phyloP scores from a whole-genome alignment of 23 tunicate species.

The Halocynthia roretzi region DNA sequence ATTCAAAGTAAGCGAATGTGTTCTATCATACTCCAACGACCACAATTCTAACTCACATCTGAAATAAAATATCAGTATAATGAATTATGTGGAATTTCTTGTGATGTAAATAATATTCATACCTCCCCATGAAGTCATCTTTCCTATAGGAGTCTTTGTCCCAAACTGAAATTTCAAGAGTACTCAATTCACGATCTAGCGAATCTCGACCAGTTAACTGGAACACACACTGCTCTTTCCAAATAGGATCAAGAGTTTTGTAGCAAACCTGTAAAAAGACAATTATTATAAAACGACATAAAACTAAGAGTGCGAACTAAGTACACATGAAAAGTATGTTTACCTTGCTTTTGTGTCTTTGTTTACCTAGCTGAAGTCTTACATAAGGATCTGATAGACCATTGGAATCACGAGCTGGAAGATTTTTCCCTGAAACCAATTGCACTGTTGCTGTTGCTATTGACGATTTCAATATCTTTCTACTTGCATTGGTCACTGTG shows the following conservation, averaged over 20 bases:
- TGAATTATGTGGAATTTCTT: background rate
- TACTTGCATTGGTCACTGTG: too few species aligned
- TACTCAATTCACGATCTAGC: conserved; percentile 25
- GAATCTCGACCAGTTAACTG: conserved; percentile 25
- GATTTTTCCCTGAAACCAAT: conserved; percentile 61
- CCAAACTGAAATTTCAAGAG: conserved; percentile 65
- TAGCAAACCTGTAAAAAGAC: conserved; percentile 47
- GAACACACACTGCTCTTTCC: conserved; percentile 82
- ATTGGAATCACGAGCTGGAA: conserved; percentile 87
- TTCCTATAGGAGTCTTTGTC: conserved; percentile 67
- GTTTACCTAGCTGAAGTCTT: conserved; percentile 64
- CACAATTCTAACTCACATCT: conserved; percentile 68
- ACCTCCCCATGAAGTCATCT: conserved; percentile 90
- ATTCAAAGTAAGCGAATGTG: conserved; percentile 46
- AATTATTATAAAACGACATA: background rate
- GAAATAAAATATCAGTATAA: background rate
- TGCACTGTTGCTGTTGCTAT: conserved; percentile 53
- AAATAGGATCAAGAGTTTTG: conserved; percentile 81
- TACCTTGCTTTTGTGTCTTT: conserved; percentile 80
- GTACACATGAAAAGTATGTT: background rate
- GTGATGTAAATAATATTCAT: background rate
- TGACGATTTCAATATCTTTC: conserved; percentile 11
- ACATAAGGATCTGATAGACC: conserved; percentile 95
- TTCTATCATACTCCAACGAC: conserved; percentile 58
- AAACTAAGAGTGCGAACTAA: background rate